Base-by-base conservation (phyloP, 2,797 vertebrate species). In the Petrocephalus sullivani region DNA sequence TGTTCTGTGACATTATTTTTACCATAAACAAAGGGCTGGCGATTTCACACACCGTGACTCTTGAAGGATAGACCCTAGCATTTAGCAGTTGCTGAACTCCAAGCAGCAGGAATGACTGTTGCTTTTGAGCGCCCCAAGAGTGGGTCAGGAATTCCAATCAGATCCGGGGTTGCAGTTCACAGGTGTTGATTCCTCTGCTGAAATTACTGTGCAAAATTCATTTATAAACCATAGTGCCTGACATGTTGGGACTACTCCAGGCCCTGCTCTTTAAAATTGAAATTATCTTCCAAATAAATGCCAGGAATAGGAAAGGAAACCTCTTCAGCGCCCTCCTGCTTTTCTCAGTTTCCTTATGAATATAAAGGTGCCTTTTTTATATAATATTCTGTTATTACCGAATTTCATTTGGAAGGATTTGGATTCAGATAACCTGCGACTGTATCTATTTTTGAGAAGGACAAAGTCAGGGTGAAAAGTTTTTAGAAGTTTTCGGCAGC, bases 1-100 rank as follows among this genome's bases (percentile, higher is more conserved):
- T 71, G 89, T 86, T 86, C 67, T 75, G 64, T 90, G 91, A 87
- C 88, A 88, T 90, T 87, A 87, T 83, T 49, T 87, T 78, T 88
- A 88, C 78, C 85, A 89, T 89, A 91, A 91, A 89, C 88, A 88
- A 90, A 75, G 85, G 82, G 23, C 53, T 86, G 88, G 83, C 87
- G 85, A 88, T 90, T 88, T 89, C 84, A 85, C 89, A 78, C 53
- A 54, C 78, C 19, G 28, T 58, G 61, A 9, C 60, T 88, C 78
- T 87, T 88, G 2, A 51, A 89, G 90, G 67, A 85, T 87, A 85
- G 85, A 83, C 46, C 78, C 81, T 88, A 88, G 89, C 82, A 87
- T 89, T 88, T 90, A 88, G 84, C 89, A 75, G 87, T 71, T 82
- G 49, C 81, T 86, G 37, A 85, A 85, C 87, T 83, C 56, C 60